Evolutionary conservation across 2,797 vertebrate genomes (phyloP).

Genomic region (Orientallactaga sibirica): DNA sequence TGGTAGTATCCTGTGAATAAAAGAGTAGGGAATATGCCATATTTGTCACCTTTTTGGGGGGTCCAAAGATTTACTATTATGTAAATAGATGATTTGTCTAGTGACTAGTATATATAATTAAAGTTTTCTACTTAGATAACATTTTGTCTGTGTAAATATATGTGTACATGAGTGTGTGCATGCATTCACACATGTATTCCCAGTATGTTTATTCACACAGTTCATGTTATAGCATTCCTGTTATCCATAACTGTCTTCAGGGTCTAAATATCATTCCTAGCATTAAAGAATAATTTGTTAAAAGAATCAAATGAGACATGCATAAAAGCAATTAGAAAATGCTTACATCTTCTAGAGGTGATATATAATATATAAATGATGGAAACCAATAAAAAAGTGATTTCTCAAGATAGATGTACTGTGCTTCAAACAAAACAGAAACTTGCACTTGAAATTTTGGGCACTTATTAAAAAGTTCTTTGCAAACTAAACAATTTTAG

Average conservation of each 20-base stretch:
- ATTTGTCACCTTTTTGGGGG: neutral
- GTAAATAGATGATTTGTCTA: constrained; percentile 9
- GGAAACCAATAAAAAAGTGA: neutral
- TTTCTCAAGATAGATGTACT: neutral
- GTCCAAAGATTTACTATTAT: neutral
- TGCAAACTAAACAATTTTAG: constrained; percentile 26
- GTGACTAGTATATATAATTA: constrained; percentile 1
- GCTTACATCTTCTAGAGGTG: neutral
- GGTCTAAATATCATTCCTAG: constrained; percentile 5
- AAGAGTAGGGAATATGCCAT: neutral
- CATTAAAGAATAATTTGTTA: constrained; percentile 46
- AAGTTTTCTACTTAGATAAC: neutral
- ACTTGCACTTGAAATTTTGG: neutral
- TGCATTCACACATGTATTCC: neutral
- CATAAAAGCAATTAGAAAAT: constrained; percentile 1
- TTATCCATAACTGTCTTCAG: neutral
- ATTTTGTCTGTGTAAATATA: neutral
- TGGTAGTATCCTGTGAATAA: neutral
- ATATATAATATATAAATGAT: constrained; percentile 30
- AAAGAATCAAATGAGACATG: constrained; percentile 25
- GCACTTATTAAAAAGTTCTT: neutral
- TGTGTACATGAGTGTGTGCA: too few species aligned
- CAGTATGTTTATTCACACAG: constrained; percentile 1
- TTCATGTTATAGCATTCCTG: neutral
- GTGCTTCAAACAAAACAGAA: constrained; percentile 40